Evolutionary conservation across 2,888 invertebrate species (phyloP), one percentile per base, ranked within the genome.

Genomic region (Opisthograptis luteolata): DNA sequence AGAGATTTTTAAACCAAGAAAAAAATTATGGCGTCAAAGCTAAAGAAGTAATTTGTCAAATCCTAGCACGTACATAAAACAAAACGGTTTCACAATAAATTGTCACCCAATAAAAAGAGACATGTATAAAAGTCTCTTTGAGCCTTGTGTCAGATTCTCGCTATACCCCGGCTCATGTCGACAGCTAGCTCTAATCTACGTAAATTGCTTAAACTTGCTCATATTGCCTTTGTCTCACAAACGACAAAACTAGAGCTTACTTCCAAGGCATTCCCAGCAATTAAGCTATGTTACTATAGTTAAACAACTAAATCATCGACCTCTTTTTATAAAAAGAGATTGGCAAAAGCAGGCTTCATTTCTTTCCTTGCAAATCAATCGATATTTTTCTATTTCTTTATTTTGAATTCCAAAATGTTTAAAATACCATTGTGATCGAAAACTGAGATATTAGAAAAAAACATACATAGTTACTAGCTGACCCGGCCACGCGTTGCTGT

Each of bases 101-200:
- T 66, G 70, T 65, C 64, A 1, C 20, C 10, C 64, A 65, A 57
- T 63, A 68, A 68, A 73, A 70, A 71, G 70, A 61, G 67, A 69
- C 60, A 62, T 56, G 60, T 74, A 70, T 71, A n/a, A n/a, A n/a
- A 71, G 34, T 22, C 22, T 63, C 60, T 39, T 44, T 44, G 53
- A 60, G 48, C 52, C 43, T 55, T 45, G 55, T 55, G 46, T 44
- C 45, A 22, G 62, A 55, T 44, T 46, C 13, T 10, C 30, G 50
- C 46, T 46, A n/a, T n/a, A 42, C 10, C 53, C 47, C 43, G 36
- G 22, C 34, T 55, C 56, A 28, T 58, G 56, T 47, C 47, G 44
- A 51, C 65, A 60, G 52, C 52, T 49, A 44, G 50, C 56, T 58
- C 59, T 58, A 67, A 69, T 63, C 63, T 50, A 45, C 42, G 51